Base-by-base conservation (phyloP, 2,113 vertebrate species). In the Tyrannus savana region DNA sequence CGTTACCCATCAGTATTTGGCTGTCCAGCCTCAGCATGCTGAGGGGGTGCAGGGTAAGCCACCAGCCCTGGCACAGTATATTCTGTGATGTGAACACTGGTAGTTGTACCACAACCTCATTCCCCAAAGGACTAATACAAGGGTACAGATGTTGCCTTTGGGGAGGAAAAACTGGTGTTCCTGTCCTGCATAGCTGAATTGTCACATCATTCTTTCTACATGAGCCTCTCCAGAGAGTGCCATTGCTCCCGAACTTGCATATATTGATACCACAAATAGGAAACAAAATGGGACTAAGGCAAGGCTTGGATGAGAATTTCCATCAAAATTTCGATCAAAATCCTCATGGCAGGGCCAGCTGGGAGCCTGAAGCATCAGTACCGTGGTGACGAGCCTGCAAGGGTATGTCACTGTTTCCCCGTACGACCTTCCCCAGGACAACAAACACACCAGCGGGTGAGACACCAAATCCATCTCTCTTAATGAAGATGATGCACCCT, bases 111-210 rank as follows among this genome's bases (percentile, higher is more conserved):
- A 47, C 18, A 59, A 3, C 27, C 21, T 55, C 7, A 0, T 28
- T 22, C 17, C 30, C 18, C 8, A 39, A 49, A 56, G 28, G 18
- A 58, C 19, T 3, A 11, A 25, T 27, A 62, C 10, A 30, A 1
- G 5, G 12, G 4, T 58, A 11, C 22, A 62, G 2, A 1, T 30
- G 30, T 22, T 2, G 4, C 12, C 2, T 56, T 47, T 30, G 21
- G 11, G 62, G 22, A 78, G 14, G 52, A 68, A 87, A 55, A 87
- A n/a, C 56, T 81, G 55, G 50, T 42, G 25, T 21, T 67, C 49
- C 52, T 59, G 14, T 12, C n/a, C 52, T 37, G 19, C 1, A 1
- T 58, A 28, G 22, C n/a, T 12, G 8, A 30, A 39, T 47, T 89
- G 52, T 27, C 31, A 58, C 25, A 22, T 39, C 76, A 46, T 19